phyloP scores from a whole-genome alignment of 1,140 invertebrate species.

The Ctenoplectra terminalis region DNA sequence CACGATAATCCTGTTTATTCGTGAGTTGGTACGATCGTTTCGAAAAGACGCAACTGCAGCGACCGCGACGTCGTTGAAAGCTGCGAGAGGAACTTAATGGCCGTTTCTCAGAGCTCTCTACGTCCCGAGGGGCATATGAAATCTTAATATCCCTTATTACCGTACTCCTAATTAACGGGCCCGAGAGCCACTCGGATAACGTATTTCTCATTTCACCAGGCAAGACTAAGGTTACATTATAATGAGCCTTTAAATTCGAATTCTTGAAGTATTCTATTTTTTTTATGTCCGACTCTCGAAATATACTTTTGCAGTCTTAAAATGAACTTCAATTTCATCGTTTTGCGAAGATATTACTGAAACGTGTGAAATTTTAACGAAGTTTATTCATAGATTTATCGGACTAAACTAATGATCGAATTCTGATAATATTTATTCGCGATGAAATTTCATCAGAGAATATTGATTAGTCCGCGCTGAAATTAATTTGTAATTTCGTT shows the following conservation, averaged over 20 bases:
- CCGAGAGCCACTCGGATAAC: slow-evolving; percentile 62
- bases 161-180: slow-evolving; percentile 65
- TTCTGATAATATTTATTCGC: neutral
- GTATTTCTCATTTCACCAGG: slow-evolving; percentile 60
- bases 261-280: slow-evolving; percentile 48
- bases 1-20: slow-evolving; percentile 14
- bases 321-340: no score
- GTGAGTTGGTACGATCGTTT: slow-evolving; percentile 25
- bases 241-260: slow-evolving; percentile 52
- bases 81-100: slow-evolving; percentile 54
- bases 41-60: slow-evolving; percentile 7
- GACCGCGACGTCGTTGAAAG: slow-evolving; percentile 38
- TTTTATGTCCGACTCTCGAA: no score
- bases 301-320: no score
- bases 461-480: neutral
- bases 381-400: neutral
- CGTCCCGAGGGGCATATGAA: slow-evolving; percentile 59
- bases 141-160: slow-evolving; percentile 72
- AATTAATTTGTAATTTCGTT: slow-evolving; percentile 13
- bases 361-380: neutral
- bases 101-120: slow-evolving; percentile 52
- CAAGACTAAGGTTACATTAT: slow-evolving; percentile 58
- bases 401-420: neutral
- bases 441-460: neutral
- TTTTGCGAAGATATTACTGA: neutral